Base-by-base conservation (phyloP, 2,797 vertebrate species). In the Numenius phaeopus region DNA sequence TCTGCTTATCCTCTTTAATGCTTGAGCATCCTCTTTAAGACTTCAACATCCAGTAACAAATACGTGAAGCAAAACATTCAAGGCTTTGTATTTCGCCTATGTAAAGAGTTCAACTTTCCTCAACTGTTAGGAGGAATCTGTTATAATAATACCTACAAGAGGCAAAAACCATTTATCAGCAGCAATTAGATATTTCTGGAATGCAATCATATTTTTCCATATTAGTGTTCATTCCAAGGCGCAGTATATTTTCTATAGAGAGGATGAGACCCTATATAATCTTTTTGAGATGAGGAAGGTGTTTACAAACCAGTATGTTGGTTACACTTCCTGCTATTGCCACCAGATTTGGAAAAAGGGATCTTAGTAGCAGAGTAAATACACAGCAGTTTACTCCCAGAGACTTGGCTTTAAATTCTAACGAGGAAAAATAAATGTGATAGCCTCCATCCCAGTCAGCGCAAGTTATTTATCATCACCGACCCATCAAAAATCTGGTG, bases 391-490 rank as follows among this genome's bases (percentile, higher is more conserved):
- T 95, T 79, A 84, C 58, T 94, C 46, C 50, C 80, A 82, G 77
- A 75, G 69, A 58, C 42, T 26, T 7, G 1, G 39, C 46, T 77
- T 90, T 69, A 78, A 85, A 83, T 44, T 87, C 71, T 50, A 81
- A 40, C 42, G 69, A 77, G 83, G 59, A 79, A 93, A 95, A 91
- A 62, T 84, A 90, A 94, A 79, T 49, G 70, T 0, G 50, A 84
- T 42, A 58, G 55, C 71, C 83, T 89, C 77, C 62, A 62, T 87
- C 83, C 47, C 62, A 91, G 76, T 55, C 70, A 90, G 85, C 73
- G 66, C 42, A 37, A 72, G 42, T 73, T 59, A 86, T 97, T 95
- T 87, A 84, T 95, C 93, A 76, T 62, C 87, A 86, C 42, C 0
- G 3, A 88, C 42, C 76, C 83, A 57, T 90, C 85, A 89, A 71